These are phyloP conservation scores for Pelagia noctiluca DNA, from an alignment of 30 jellyfish, hydroid and myxozoan genomes.

Conservation along the genomic window DNA sequence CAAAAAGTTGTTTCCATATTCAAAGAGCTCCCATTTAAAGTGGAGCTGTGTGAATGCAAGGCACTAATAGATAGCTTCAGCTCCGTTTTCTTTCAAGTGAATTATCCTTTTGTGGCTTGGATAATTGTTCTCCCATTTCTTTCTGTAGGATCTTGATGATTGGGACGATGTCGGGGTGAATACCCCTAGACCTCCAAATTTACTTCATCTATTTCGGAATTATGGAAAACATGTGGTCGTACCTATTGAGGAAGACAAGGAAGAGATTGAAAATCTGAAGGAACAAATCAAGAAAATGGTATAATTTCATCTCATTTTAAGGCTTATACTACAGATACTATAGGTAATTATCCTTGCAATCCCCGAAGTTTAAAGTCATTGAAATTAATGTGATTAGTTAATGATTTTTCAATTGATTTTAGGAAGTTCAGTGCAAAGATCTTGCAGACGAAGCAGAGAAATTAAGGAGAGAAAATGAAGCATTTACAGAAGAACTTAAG, in stretches of 20 bases:
- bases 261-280: conserved; percentile 71
- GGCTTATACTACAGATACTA: too few relatives aligned
- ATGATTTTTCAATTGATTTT: not conserved
- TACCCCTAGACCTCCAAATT: conserved; percentile 90
- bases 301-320: not conserved
- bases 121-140: too few relatives aligned
- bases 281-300: conserved; percentile 71
- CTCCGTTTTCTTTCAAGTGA: too few relatives aligned
- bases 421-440: conserved; percentile 1
- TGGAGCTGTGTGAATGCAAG: too few relatives aligned
- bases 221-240: conserved; percentile 85
- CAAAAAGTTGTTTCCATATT: too few relatives aligned
- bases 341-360: too few relatives aligned
- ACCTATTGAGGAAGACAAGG: conserved; percentile 70
- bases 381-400: too few relatives aligned
- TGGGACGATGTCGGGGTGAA: conserved; percentile 99
- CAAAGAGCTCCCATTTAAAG: too few relatives aligned
- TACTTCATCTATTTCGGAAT: conserved; percentile 82
- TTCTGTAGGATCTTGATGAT: conserved; percentile 87
- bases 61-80: too few relatives aligned
- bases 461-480: not conserved
- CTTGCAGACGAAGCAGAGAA: conserved; percentile 8
- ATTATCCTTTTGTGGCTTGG: too few relatives aligned
- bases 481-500: not conserved
- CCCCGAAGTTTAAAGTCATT: too few relatives aligned